These are phyloP conservation scores for Paramacrobiotus metropolitanus DNA, from an alignment of 1,140 invertebrate species.

Conservation along the genomic window DNA sequence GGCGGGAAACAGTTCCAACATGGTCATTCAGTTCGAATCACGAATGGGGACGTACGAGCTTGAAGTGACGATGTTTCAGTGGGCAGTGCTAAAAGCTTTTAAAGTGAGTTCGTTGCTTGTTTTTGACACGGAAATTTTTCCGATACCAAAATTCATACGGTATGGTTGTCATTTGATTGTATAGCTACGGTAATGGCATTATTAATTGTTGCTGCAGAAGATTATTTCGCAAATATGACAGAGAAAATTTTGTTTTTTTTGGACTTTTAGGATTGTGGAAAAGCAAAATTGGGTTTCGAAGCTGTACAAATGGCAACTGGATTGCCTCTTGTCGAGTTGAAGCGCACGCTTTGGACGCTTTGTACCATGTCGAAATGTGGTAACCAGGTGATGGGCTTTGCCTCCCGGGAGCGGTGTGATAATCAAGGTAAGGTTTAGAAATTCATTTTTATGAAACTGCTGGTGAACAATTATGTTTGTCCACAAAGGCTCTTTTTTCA, in stretches of 20 bases:
- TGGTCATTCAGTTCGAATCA: neutral
- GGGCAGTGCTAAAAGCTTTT: conserved; percentile 95
- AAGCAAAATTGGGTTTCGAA: conserved; percentile 78
- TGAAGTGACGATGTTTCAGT: conserved; percentile 97
- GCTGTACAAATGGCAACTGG: conserved; percentile 84
- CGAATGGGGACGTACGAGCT: conserved; percentile 73
- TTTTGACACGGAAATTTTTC: too few relatives aligned
- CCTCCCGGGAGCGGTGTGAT: neutral
- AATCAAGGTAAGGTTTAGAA: neutral
- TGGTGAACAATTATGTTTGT: too few relatives aligned
- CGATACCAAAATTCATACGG: too few relatives aligned
- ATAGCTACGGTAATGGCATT: too few relatives aligned
- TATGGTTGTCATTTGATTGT: too few relatives aligned
- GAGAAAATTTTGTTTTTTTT: too few relatives aligned
- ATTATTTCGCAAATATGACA: too few relatives aligned
- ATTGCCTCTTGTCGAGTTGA: conserved; percentile 77
- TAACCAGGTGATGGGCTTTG: neutral
- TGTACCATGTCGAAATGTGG: conserved; percentile 5
- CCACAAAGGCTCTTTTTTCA: too few relatives aligned
- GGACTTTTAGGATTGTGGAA: conserved; percentile 55
- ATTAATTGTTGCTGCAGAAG: too few relatives aligned
- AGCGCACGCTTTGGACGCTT: conserved; percentile 64
- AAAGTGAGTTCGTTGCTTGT: too few relatives aligned
- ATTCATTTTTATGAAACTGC: too few relatives aligned
- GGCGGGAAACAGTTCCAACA: neutral